Evolutionary conservation across 1,140 invertebrate species (phyloP), one percentile per base, ranked within the genome.

Genomic region (Aphis craccivora): DNA sequence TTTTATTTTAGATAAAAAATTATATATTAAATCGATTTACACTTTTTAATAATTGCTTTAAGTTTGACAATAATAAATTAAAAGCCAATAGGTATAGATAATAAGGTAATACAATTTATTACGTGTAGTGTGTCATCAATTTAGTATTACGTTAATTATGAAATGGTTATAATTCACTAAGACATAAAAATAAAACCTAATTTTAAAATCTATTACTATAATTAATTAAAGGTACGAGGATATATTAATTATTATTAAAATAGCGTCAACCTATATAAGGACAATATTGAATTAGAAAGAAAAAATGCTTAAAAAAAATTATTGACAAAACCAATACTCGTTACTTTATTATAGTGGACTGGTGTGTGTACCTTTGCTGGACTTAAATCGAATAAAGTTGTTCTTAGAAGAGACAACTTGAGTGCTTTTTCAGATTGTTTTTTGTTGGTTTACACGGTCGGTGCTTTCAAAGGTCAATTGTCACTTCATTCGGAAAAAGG

Each of bases 401-500:
- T 60, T 43, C n/a, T 90, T 30, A 7, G 25, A 4, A 67, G 23
- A 37, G 53, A 43, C 25, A 22, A 67, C 55, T 43, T 30, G 89
- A 90, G 53, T 67, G 53, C 89, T 43, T 90, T 90, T 40, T 35
- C 89, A 7, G 51, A 67, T 60, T 90, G 48, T 90, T 67, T 90
- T 90, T 60, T 60, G 40, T 90, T 35, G 23, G 53, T 90, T 90
- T 90, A 67, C 37, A 43, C 25, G 37, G 53, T 37, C 20, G 37
- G 53, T 67, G 51, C 37, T 67, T 90, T 45, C 89, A 67, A 67
- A 60, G 89, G 89, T 60, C 89, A 90, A 90, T 90, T 90, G 89
- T 67, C 53, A 90, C 37, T 90, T 45, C 89, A 90, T 90, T 90
- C 89, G 89, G 89, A 60, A 67, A 60, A 90, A 90, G 53, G 89